Base-by-base conservation (phyloP, 2,797 vertebrate species). In the Chrysocyon brachyurus region DNA sequence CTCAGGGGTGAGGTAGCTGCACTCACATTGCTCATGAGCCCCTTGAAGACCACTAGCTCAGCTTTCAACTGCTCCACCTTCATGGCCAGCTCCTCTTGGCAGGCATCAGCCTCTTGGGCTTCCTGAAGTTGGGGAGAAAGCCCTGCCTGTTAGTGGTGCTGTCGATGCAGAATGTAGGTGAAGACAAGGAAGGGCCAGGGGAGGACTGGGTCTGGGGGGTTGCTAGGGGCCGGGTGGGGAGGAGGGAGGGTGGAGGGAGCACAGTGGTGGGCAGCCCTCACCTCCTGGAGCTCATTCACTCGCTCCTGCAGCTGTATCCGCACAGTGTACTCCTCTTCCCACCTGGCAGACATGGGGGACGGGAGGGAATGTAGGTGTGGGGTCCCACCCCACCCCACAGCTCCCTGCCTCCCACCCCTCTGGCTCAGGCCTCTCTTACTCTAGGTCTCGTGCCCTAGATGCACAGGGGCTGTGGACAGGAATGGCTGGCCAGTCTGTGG, bases 1-100 rank as follows among this genome's bases (percentile, higher is more conserved):
- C 16, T 17, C 0, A 1, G 31, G 16, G 22, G 0, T 2, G 5
- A 16, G 92, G 49, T 4, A 52, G 70, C 77, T 0, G 31, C 19
- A 98, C 99, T 99, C 98, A 99, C 99, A 31, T 99, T 99, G 98
- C 99, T 99, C 99, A 99, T 99, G 97, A 99, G 99, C 92, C 99
- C 99, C 98, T 99, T 99, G 98, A 99, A 99, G 98, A 99, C 99
- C 86, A 99, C 99, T 81, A 99, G 98, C 98, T 99, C 99, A 0
- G 99, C 99, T 98, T 99, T 99, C 96, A 99, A 98, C 98, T 99
- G 99, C 98, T 99, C 99, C 95, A 99, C 99, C 98, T 99, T 99
- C 98, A 99, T 98, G 59, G 99, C 99, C 95, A 99, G 98, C 97
- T 99, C 99, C 66, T 99, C 99, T 97, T 99, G 99, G 97, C 99